Conservation (phyloP, 2,797 vertebrate genomes). For the Myotis vivesi region DNA sequence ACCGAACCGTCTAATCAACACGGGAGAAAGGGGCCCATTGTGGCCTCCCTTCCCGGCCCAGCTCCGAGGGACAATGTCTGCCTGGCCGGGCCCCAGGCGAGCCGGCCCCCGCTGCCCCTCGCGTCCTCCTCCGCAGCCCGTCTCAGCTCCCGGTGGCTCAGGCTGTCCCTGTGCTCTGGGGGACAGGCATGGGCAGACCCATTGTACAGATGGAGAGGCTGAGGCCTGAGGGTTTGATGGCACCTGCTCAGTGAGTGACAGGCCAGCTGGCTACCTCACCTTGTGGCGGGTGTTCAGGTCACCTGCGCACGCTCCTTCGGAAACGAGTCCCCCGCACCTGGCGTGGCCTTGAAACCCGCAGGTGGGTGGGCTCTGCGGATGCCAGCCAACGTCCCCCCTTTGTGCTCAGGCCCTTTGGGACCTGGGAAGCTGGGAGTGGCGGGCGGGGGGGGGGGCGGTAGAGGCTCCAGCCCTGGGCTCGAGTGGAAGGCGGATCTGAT, state of each 20-base stretch:
- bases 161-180: not conserved
- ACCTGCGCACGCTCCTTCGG: accelerated
- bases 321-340: not conserved
- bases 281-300: accelerated
- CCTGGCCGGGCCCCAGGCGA: not conserved
- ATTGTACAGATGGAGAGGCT: not conserved
- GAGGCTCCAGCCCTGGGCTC: not conserved
- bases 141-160: accelerated
- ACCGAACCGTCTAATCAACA: conserved; percentile 79
- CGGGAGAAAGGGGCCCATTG: conserved; percentile 77
- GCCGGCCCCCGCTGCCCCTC: not conserved
- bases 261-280: no score
- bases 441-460: no score
- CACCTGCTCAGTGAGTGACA: not conserved
- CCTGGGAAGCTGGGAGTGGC: accelerated
- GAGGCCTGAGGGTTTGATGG: not conserved
- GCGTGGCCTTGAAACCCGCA: accelerated
- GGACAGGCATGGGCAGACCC: not conserved
- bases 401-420: accelerated
- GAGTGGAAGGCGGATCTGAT: accelerated
- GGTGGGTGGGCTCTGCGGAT: no score
- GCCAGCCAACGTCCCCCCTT: accelerated
- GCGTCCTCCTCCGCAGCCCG: not conserved
- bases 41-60: conserved; percentile 34
- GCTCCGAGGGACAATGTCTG: not conserved